Conservation (phyloP, 1,140 invertebrate genomes). For the Pseudomyrmex dendroicus region DNA sequence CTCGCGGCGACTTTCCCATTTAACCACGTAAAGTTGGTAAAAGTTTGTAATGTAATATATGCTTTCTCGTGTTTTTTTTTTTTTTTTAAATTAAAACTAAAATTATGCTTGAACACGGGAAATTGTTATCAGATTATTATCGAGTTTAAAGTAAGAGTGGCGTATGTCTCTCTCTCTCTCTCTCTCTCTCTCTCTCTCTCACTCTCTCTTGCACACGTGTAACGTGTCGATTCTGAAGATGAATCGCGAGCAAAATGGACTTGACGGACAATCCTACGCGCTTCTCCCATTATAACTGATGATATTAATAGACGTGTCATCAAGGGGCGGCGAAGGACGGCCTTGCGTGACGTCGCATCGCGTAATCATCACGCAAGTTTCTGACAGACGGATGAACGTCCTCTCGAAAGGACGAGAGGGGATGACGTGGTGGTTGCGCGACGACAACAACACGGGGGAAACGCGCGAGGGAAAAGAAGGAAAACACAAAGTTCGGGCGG, state of each 20-base stretch:
- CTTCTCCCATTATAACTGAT: slow-evolving; percentile 26
- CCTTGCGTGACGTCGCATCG: slow-evolving; percentile 25
- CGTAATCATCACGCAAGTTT: slow-evolving; percentile 48
- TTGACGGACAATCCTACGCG: slow-evolving; percentile 17
- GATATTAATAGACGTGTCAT: slow-evolving; percentile 55
- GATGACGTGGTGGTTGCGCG: background rate
- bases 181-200: no score
- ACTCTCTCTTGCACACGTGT: background rate
- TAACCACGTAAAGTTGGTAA: background rate
- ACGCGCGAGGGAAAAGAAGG: slow-evolving; percentile 13
- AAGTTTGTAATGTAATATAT: background rate
- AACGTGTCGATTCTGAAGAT: slow-evolving; percentile 15
- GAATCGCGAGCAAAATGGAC: slow-evolving; percentile 14
- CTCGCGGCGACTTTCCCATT: background rate
- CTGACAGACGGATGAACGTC: slow-evolving; percentile 42
- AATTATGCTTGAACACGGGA: slow-evolving; percentile 11
- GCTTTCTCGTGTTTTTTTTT: background rate
- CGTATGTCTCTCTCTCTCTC: background rate
- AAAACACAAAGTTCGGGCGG: background rate
- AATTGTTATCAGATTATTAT: background rate
- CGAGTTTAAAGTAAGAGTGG: slow-evolving; percentile 20
- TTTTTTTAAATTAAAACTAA: background rate
- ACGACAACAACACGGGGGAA: background rate
- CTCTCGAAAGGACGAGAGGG: slow-evolving; percentile 14
- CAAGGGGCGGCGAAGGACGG: slow-evolving; percentile 27